phyloP scores from a whole-genome alignment of 2,888 invertebrate species.

The Sussaba pulchella region DNA sequence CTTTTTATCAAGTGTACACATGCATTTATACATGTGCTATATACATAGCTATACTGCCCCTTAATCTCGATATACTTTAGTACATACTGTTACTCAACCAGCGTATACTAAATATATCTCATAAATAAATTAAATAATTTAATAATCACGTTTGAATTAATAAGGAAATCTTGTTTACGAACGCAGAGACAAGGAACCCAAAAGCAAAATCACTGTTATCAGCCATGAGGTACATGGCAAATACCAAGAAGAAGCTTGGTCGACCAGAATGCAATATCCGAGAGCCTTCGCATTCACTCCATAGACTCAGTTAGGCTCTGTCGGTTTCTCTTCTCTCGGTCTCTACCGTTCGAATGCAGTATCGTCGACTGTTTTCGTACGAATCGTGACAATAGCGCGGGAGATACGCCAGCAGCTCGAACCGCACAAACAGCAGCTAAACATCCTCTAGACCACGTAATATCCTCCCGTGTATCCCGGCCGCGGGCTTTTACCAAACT shows the following conservation, averaged over 20 bases:
- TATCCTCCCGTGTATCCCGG: constrained; percentile 50
- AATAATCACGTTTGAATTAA: too few species aligned
- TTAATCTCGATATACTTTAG: too few species aligned
- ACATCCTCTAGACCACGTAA: constrained; percentile 57
- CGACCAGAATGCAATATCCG: constrained; percentile 39
- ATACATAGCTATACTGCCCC: too few species aligned
- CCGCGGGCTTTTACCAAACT: constrained; percentile 36
- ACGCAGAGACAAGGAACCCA: not conserved
- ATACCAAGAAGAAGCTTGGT: constrained; percentile 3
- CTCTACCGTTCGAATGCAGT: constrained; percentile 3
- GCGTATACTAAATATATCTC: too few species aligned
- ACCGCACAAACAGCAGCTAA: constrained; percentile 43
- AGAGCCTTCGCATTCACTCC: not conserved
- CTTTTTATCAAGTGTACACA: too few species aligned
- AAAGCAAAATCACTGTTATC: not conserved
- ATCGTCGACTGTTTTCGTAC: constrained; percentile 23
- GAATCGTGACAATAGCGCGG: constrained; percentile 12
- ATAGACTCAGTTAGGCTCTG: constrained; percentile 1
- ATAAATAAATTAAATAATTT: too few species aligned
- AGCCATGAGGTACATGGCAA: not conserved
- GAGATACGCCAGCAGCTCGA: constrained; percentile 12
- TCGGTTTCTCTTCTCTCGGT: constrained; percentile 28
- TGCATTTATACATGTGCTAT: too few species aligned
- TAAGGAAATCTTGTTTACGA: not conserved
- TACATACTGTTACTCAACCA: too few species aligned